Conservation (phyloP, 2,113 vertebrate genomes). For the Danio rerio region GRCz12tu NC_133193.1:12497501-12498000, state of each 20-base stretch:
- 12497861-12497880: too few species aligned
- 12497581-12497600: neutral
- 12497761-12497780: conserved; percentile 55
- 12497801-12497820: neutral
- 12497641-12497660: conserved; percentile 49
- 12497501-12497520: conserved; percentile 36
- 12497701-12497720: conserved; percentile 61
- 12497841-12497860: too few species aligned
- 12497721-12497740: conserved; percentile 54
- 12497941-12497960: too few species aligned
- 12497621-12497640: conserved; percentile 48
- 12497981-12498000: too few species aligned
- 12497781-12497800: neutral
- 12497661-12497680: conserved; percentile 54
- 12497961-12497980: too few species aligned
- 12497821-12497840: too few species aligned
- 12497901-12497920: too few species aligned
- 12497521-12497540: conserved; percentile 32
- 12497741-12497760: conserved; percentile 52
- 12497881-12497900: too few species aligned
- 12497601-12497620: conserved; percentile 40
- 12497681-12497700: conserved; percentile 58
- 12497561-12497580: conserved; percentile 24
- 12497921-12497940: too few species aligned
- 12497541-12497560: conserved; percentile 8